Evolutionary conservation across 2,888 invertebrate species (phyloP), one percentile per base, ranked within the genome.

Genomic region (Archips crataeganus): DNA sequence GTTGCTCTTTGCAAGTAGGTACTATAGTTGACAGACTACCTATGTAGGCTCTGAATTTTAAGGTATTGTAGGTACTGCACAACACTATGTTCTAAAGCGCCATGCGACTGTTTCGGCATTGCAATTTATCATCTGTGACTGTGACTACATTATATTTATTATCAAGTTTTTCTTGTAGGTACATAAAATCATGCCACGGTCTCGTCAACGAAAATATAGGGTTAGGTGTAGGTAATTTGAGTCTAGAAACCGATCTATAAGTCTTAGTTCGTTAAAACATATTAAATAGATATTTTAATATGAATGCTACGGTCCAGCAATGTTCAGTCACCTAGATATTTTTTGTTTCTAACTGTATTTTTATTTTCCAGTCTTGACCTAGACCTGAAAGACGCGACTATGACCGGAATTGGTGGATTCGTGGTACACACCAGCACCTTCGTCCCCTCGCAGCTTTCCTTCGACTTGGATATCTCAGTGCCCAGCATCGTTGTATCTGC

Each of bases 401-500:
- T 81, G 32, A 77, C 80, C 32, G 94, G 94, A 2, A 51, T 90
- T 4, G 91, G 93, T 5, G 82, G 80, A 1, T 92, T 93, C 75
- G 84, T 85, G 2, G 87, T 89, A 0, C 85, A 91, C 79, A 85
- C 70, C 34, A 89, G 87, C 75, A 47, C 83, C 51, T 75, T 93
- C 15, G 45, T 83, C 63, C 79, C 89, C 0, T 42, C 76, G 0
- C 81, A 81, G 0, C 79, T 92, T 13, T 82, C 87, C 51, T 91
- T 94, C 70, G 88, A 90, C 57, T 32, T 93, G 23, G 92, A 91
- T 32, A 80, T 93, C 42, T 83, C 87, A 1, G 77, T 93, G 0
- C 93, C 92, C 2, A 72, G 62, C 0, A 39, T 93, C 0, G 78
- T 83, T 1, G 80, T 89, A 13, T 75, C 75, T 13, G 85, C 89